These are phyloP conservation scores for Tethya wilhelma DNA, from an alignment of 37 sponge, comb jelly and placozoan species.

Conservation along the genomic window DNA sequence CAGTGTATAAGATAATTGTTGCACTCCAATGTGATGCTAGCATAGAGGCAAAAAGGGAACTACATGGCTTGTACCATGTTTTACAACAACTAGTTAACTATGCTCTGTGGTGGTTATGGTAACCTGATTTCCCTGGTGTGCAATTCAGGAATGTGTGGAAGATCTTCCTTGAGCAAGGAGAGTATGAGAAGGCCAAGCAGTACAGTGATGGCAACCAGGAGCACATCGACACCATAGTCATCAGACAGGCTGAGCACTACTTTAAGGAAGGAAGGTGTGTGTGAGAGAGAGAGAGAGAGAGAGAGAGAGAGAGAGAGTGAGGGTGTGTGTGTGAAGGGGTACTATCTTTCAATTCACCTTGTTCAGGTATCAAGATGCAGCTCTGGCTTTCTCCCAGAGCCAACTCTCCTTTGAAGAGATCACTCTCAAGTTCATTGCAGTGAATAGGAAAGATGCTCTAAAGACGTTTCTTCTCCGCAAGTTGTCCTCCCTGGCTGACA, in stretches of 20 bases:
- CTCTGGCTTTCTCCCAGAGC: conserved; percentile 80
- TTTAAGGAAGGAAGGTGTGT: conserved; percentile 71
- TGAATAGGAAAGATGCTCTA: conserved; percentile 72
- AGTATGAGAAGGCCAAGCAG: conserved; percentile 84
- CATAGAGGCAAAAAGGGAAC: no score
- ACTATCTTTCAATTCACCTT: neutral
- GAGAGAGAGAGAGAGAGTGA: neutral
- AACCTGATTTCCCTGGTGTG: neutral
- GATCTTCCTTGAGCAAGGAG: conserved; percentile 82
- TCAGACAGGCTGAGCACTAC: conserved; percentile 79
- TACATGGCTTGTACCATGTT: no score
- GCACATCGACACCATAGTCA: conserved; percentile 49
- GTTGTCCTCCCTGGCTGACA: conserved; percentile 43
- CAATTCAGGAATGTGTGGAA: conserved; percentile 80
- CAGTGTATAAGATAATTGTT: neutral
- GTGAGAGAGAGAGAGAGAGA: neutral
- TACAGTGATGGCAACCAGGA: conserved; percentile 68
- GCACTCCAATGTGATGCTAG: no score
- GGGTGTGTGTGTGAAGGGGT: neutral
- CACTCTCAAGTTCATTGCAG: conserved; percentile 88
- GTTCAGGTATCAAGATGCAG: conserved; percentile 82
- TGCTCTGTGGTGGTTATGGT: no score
- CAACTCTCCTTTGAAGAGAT: conserved; percentile 95
- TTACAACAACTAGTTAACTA: no score
- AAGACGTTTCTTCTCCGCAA: conserved; percentile 66